Conservation (phyloP, 2,888 invertebrate genomes). For the Rhamnusium bicolor region DNA sequence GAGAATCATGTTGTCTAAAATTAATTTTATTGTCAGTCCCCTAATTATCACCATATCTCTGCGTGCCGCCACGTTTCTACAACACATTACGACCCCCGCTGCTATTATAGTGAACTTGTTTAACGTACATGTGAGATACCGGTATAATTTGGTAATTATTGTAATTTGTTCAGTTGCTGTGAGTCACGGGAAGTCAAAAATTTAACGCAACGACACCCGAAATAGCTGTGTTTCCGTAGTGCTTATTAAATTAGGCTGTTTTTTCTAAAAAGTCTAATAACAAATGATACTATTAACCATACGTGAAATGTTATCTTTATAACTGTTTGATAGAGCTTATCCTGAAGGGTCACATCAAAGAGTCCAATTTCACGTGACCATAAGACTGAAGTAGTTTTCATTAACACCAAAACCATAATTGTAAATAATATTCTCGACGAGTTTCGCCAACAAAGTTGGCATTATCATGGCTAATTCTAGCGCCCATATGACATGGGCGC, state of each 20-base stretch:
- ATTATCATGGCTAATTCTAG: too few species aligned
- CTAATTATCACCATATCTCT: constrained; percentile 12
- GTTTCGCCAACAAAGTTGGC: too few species aligned
- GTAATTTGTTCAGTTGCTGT: background rate
- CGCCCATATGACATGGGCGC: too few species aligned
- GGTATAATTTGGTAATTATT: background rate
- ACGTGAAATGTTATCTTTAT: too few species aligned
- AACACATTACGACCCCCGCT: background rate
- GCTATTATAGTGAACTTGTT: background rate
- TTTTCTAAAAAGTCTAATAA: too few species aligned
- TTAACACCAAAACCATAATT: too few species aligned
- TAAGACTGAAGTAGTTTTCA: too few species aligned
- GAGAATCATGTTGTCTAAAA: background rate
- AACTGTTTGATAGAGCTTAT: too few species aligned
- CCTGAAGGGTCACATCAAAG: too few species aligned
- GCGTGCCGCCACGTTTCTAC: background rate
- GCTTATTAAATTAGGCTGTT: background rate
- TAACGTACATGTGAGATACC: background rate
- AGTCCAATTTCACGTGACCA: too few species aligned
- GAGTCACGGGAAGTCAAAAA: background rate
- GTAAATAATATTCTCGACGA: too few species aligned
- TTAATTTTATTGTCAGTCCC: constrained; percentile 11
- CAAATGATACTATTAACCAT: too few species aligned
- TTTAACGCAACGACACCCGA: background rate
- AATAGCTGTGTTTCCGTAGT: background rate